Conservation (phyloP, 2,888 invertebrate species). For the Andrena bicolor region DNA sequence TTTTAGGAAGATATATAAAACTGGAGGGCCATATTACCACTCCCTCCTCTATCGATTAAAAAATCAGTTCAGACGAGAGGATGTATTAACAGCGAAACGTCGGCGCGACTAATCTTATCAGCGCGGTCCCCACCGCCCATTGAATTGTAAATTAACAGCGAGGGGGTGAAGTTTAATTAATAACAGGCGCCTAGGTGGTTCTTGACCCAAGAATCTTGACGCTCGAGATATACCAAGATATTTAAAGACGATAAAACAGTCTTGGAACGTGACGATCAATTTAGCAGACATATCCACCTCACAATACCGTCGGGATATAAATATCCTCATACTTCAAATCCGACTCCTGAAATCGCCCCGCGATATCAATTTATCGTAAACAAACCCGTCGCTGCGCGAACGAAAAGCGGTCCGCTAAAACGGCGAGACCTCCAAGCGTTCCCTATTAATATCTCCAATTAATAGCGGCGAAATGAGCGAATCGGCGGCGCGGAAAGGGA, state of each 20-base stretch:
- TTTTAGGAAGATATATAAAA: not conserved
- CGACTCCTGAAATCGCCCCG: no score
- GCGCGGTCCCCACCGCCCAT: slow-evolving; percentile 10
- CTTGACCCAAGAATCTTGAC: slow-evolving; percentile 23
- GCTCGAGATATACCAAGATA: slow-evolving; percentile 6
- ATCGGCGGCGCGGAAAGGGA: not conserved
- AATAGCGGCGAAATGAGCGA: slow-evolving; percentile 11
- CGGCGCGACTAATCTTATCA: slow-evolving; percentile 30
- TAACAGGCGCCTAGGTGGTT: slow-evolving; percentile 16
- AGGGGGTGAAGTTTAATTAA: slow-evolving; percentile 44
- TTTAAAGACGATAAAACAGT: not conserved
- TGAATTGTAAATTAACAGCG: slow-evolving; percentile 19
- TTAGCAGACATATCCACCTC: no score
- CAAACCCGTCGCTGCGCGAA: no score
- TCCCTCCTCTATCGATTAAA: not conserved
- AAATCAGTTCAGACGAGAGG: slow-evolving; percentile 10
- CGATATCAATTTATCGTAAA: no score
- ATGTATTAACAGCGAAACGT: slow-evolving; percentile 9
- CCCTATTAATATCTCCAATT: slow-evolving; percentile 18
- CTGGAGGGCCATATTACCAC: no score
- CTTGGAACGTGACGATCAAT: no score
- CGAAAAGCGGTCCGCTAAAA: no score
- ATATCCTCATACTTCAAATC: no score
- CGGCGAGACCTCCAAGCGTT: no score
- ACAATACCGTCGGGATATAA: no score